A percentile compares a stretch with the other conserved stretches of the same genome.
phyloP scores from a whole-genome alignment of 2,888 invertebrate genomes.

The Euproctis similis region DNA sequence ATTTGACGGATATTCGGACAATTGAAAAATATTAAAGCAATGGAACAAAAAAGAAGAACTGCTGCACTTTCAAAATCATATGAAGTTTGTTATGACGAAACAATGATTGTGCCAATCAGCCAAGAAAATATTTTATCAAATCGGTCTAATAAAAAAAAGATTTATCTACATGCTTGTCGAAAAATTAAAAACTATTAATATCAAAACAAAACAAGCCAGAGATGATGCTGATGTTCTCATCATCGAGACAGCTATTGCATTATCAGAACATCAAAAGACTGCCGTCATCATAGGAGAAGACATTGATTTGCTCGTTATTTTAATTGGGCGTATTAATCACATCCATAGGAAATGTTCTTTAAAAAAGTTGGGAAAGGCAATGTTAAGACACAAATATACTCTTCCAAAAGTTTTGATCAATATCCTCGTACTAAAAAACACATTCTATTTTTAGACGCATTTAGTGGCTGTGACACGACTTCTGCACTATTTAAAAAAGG shows the following conservation, averaged over 20 bases:
- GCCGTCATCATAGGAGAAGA: neutral
- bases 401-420: conserved; percentile 17
- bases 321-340: neutral
- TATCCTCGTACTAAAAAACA: no score
- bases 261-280: neutral
- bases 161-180: no score
- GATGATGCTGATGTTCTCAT: neutral
- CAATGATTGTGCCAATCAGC: conserved; percentile 21
- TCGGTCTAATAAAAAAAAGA: conserved; percentile 13
- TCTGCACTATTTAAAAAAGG: no score
- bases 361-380: no score
- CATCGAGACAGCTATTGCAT: neutral
- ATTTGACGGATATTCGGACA: no score
- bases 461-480: no score
- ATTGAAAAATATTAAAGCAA: neutral
- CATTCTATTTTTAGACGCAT: no score
- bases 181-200: neutral
- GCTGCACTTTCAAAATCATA: conserved; percentile 15
- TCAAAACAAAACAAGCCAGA: neutral
- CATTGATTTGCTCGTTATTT: neutral
- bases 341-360: neutral
- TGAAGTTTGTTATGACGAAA: conserved; percentile 35
- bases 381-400: neutral
- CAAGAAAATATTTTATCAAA: conserved; percentile 11
- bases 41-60: conserved; percentile 37